Base-by-base conservation (phyloP, 2,113 vertebrate genomes). In the Orientallactaga bullata region DNA sequence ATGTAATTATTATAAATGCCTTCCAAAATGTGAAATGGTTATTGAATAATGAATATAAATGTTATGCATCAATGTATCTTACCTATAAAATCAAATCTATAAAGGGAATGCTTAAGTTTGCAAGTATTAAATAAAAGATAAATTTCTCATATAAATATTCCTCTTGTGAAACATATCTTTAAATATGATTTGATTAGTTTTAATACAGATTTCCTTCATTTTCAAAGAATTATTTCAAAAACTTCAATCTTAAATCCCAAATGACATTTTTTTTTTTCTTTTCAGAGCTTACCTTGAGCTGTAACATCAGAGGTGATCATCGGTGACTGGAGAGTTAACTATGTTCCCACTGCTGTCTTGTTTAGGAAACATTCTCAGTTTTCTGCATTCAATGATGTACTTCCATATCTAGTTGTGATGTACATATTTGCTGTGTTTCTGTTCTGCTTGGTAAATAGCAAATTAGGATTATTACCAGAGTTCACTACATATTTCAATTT, bases 41-140 rank as follows among this genome's bases (percentile, higher is more conserved):
- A 90, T 32, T 88, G 92, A 94, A 79, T 97, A 88, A 93, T 93
- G 88, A 97, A 94, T 90, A 92, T 78, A 95, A 94, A 93, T 88
- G 55, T 91, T 71, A 92, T 88, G 65, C 73, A 88, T 85, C 91
- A 95, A 85, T 95, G 28, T 60, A 85, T 85, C 60, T 78, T 93
- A 78, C 35, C 94, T 63, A 85, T 72, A 96, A 95, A 37, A 92
- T 71, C 32, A n/a, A 85, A 71, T 37, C 68, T 93, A 82, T 72
- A 91, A 94, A 96, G 21, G 60, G 68, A 94, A 81, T 93, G 37
- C 30, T 96, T 90, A 88, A 80, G 7, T 28, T 93, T 88, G 7
- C 0, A 95, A 78, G 61, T 77, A 91, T n/a, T 92, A 88, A 94
- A 94, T 87, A 84, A 93, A 94, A 92, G 63, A 86, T 78, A 94